These are phyloP conservation scores for Diphyllodes magnificus DNA, from an alignment of 2,113 vertebrate genomes.

Conservation along the genomic window DNA sequence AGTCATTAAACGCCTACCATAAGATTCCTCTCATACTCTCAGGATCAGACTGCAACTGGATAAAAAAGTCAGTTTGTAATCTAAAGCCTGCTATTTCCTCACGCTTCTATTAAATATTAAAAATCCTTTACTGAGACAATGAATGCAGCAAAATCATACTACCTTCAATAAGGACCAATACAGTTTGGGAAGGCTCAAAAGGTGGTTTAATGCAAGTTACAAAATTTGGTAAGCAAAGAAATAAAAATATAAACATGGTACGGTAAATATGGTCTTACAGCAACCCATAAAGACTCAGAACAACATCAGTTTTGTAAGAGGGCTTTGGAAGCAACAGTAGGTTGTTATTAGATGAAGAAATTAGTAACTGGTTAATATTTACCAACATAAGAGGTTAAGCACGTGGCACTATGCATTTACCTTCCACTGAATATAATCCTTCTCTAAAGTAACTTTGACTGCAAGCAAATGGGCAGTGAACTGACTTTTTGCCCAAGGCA, in stretches of 20 bases:
- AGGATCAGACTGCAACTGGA: background rate
- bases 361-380: background rate
- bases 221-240: background rate
- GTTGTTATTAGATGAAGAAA: background rate
- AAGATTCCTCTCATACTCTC: conserved; percentile 53
- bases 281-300: background rate
- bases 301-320: background rate
- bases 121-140: background rate
- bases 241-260: background rate
- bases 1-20: conserved; percentile 51
- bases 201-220: background rate
- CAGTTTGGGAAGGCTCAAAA: background rate
- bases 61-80: background rate
- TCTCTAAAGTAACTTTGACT: background rate
- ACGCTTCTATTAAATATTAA: background rate
- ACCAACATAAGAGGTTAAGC: background rate
- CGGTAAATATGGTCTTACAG: background rate
- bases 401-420: background rate
- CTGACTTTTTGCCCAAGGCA: background rate
- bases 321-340: background rate
- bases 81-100: background rate
- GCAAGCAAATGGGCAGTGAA: background rate
- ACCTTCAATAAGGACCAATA: background rate
- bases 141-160: background rate
- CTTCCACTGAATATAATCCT: background rate